Base-by-base conservation (phyloP, 1,140 invertebrate species). In the Halesus radiatus region DNA sequence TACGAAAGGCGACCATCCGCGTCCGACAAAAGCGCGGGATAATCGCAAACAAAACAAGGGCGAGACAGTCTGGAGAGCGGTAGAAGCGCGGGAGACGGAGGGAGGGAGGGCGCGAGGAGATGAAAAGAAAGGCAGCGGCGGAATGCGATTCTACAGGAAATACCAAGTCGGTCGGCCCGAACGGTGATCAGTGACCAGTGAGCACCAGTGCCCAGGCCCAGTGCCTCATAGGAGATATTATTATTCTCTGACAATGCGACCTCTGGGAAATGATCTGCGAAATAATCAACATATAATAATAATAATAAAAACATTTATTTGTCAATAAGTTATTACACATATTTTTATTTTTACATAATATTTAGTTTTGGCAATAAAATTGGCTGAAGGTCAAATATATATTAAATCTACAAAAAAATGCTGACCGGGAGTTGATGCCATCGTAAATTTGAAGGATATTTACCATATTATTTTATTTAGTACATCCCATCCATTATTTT, bases 111-210 rank as follows among this genome's bases (percentile, higher is more conserved):
- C 26, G 26, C n/a, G n/a, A n/a, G 56, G 56, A 15, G 18, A 13
- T 45, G 37, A 45, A 45, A 45, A 45, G 37, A 45, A 45, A 45
- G 37, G 37, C 10, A 45, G 37, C 37, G 18, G 3, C 20, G 56
- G 56, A 60, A 60, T 60, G 56, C 56, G 56, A 60, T 60, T 23
- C 56, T 60, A 23, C 56, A 60, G 56, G 56, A 60, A 60, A 60
- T 56, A 23, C 56, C 56, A 23, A 20, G 8, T 8, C 56, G 56
- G 18, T 8, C 18, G 10, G n/a, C 54, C 16, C 18, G 53, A 1
- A 7, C 3, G 7, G 3, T 32, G 32, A 32, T 3, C 32, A 3
- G 4, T 3, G 37, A 37, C 8, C 8, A 45, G 5, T 45, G 37
- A 45, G 37, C 37, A 1, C 8, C 10, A 29, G 37, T 13, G 37